phyloP scores from a whole-genome alignment of 2,888 invertebrate genomes.

The Philonicus albiceps region DNA sequence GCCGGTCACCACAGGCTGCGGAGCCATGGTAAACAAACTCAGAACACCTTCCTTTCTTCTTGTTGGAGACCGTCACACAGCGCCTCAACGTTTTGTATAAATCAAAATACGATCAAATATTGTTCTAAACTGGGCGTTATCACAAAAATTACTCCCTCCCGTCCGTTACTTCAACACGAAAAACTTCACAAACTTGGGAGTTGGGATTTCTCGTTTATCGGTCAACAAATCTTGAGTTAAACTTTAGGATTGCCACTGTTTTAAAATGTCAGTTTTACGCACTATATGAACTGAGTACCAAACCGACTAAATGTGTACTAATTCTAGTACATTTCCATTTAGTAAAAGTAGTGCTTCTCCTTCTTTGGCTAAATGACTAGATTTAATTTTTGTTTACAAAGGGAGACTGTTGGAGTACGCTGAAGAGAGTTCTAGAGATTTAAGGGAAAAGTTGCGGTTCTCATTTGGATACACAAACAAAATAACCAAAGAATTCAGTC shows the following conservation, averaged over 20 bases:
- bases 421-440: no score
- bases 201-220: neutral
- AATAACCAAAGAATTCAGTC: no score
- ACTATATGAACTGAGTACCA: no score
- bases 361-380: no score
- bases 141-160: neutral
- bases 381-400: no score
- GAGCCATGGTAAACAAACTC: constrained; percentile 68
- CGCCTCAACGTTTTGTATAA: neutral
- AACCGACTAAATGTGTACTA: no score
- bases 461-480: no score
- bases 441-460: no score
- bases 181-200: neutral
- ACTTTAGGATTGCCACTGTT: neutral
- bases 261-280: no score
- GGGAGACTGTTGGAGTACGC: no score
- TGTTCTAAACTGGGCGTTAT: neutral
- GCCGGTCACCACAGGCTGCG: constrained; percentile 91
- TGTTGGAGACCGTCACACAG: neutral
- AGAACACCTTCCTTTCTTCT: neutral
- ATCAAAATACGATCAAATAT: neutral
- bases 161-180: neutral
- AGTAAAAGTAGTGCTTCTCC: no score
- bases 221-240: neutral
- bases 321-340: no score